These are phyloP conservation scores for Oscheius sp. DNA, from an alignment of 2,888 invertebrate species.

Conservation along the genomic window DNA sequence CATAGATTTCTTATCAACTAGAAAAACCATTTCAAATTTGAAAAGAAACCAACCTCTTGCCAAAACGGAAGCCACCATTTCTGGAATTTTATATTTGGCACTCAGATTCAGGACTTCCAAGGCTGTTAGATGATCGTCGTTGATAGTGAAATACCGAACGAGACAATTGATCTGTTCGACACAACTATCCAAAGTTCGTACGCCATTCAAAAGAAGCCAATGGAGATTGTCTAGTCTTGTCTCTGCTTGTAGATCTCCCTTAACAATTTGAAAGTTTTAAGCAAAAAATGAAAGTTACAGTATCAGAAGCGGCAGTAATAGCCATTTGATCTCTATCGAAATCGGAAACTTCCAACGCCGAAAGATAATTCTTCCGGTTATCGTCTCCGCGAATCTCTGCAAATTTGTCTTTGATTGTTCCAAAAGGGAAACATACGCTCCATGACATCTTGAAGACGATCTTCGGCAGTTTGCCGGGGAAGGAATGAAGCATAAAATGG, in stretches of 20 bases:
- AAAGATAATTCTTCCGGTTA: constrained; percentile 12
- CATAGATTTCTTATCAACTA: not conserved
- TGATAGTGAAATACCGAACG: constrained; percentile 24
- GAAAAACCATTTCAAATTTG: not conserved
- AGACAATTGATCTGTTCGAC: constrained; percentile 21
- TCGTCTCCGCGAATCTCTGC: constrained; percentile 11
- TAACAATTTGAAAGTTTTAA: not conserved
- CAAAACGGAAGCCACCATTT: not conserved
- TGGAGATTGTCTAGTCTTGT: constrained; percentile 13
- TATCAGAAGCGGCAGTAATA: constrained; percentile 8
- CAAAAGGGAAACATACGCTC: not conserved
- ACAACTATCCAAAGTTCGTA: constrained; percentile 11
- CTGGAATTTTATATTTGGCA: not conserved
- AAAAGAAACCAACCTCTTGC: not conserved
- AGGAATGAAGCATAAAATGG: constrained; percentile 27
- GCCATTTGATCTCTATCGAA: constrained; percentile 26
- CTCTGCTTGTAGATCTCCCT: not conserved
- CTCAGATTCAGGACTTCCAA: not conserved
- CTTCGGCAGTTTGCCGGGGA: constrained; percentile 9
- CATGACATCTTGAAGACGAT: constrained; percentile 23
- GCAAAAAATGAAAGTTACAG: not conserved
- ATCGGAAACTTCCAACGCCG: constrained; percentile 15
- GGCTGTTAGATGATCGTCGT: constrained; percentile 13
- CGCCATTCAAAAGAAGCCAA: constrained; percentile 30
- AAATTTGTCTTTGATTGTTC: not conserved